phyloP scores from a whole-genome alignment of 37 sponge, comb jelly and placozoan species.

The Ianthella basta region DNA sequence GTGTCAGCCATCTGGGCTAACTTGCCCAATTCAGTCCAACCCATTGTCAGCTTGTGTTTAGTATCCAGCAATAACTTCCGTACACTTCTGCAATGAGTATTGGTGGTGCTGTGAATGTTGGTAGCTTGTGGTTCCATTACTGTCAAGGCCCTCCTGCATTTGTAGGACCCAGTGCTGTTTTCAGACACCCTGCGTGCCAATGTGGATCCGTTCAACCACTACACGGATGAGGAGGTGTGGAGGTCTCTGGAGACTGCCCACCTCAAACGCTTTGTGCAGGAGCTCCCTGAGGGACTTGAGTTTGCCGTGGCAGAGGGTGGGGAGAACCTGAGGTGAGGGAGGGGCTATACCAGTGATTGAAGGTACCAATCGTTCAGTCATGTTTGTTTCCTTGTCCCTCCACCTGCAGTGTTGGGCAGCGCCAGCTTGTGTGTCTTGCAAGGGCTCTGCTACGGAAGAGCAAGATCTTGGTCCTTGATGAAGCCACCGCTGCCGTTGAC shows the following conservation, averaged over 20 bases:
- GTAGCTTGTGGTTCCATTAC: not conserved
- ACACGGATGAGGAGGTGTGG: conserved; percentile 88
- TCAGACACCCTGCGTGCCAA: conserved; percentile 87
- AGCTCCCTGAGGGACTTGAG: conserved; percentile 63
- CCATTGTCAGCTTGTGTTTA: too few relatives aligned
- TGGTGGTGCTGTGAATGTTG: not conserved
- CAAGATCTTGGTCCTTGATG: conserved; percentile 85
- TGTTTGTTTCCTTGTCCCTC: too few relatives aligned
- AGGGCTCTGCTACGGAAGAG: conserved; percentile 77
- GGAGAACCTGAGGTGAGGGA: conserved; percentile 82
- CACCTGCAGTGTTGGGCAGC: conserved; percentile 83
- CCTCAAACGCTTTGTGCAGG: conserved; percentile 70
- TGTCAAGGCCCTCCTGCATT: not conserved
- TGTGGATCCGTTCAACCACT: conserved; percentile 86
- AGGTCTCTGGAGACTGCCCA: conserved; percentile 83
- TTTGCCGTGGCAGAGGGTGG: conserved; percentile 89
- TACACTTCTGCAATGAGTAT: too few relatives aligned
- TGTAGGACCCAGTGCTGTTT: conserved; percentile 90
- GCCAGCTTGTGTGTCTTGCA: conserved; percentile 90
- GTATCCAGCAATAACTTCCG: too few relatives aligned
- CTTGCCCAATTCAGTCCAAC: too few relatives aligned
- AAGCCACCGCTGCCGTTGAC: conserved; percentile 93
- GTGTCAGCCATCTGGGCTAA: too few relatives aligned
- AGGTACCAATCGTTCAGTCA: too few relatives aligned
- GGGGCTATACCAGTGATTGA: too few relatives aligned